Evolutionary conservation across 2,888 invertebrate species (phyloP), one percentile per base, ranked within the genome.

Genomic region (Strigamia maritima): DNA sequence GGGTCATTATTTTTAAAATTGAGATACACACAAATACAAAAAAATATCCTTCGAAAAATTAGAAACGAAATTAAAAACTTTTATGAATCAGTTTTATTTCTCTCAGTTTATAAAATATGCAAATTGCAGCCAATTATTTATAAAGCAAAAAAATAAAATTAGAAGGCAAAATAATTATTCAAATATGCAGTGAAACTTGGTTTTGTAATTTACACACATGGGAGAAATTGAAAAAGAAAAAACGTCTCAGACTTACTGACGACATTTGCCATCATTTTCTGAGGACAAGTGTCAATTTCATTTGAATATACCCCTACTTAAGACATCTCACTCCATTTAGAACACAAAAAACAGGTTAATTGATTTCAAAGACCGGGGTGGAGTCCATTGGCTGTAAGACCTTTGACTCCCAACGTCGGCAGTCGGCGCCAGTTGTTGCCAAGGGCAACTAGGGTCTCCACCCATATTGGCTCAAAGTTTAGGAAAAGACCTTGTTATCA

Each of bases 281-380:
- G 70, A 70, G 70, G 70, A 70, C 70, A 70, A 70, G 70, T 70
- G 70, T 70, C 70, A 70, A 12, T 70, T 26, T 4, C 70, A 70
- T 70, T 70, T 70, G 70, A 28, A 28, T 70, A 70, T 70, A 70
- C 70, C 70, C 70, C 28, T 70, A 70, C 28, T 70, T 70, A 70
- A 70, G 70, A 70, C 28, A 70, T 70, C 70, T 70, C 70, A 70
- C 70, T 70, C 70, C 24, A 28, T 70, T 28, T 70, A 70, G 70
- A 70, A 28, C 24, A 70, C 70, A 70, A 70, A 70, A 70, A 70
- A 70, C 70, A 70, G 70, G 70, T 70, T 70, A 70, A 70, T 70
- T 70, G 70, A 70, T 70, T 70, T 70, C 70, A 70, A 70, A 70
- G 70, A 70, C 70, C 70, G 70, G 70, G 70, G 70, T 70, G 70